phyloP scores from a whole-genome alignment of 2,888 invertebrate species.

The Patella pellucida region DNA sequence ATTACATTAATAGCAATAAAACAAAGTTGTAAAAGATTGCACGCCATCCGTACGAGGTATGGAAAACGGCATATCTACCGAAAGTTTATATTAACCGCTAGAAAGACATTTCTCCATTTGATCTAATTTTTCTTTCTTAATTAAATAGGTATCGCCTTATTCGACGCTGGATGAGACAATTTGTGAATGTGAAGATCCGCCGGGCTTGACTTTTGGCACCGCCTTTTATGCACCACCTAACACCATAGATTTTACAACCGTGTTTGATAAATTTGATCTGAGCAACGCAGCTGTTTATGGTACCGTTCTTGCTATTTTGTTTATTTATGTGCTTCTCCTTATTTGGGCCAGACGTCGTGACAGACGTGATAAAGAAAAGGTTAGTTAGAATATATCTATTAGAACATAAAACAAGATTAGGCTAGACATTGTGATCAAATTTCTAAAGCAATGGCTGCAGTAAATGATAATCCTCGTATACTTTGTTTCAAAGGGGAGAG shows the following conservation, averaged over 20 bases:
- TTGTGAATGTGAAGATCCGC: slow-evolving; percentile 50
- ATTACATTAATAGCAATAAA: too few relatives aligned
- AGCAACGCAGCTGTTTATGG: slow-evolving; percentile 68
- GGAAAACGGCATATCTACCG: too few relatives aligned
- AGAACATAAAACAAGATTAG: too few relatives aligned
- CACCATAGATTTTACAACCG: slow-evolving; percentile 60
- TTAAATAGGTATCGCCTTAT: slow-evolving; percentile 18
- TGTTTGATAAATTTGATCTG: slow-evolving; percentile 56
- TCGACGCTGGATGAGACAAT: slow-evolving; percentile 39
- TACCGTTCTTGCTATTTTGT: slow-evolving; percentile 56
- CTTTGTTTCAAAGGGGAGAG: too few relatives aligned
- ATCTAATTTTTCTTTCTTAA: background rate
- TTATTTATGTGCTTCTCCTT: slow-evolving; percentile 55
- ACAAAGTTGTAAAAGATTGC: too few relatives aligned
- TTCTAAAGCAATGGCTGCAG: too few relatives aligned
- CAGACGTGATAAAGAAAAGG: slow-evolving; percentile 55
- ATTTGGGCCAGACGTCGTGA: slow-evolving; percentile 67
- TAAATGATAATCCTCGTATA: too few relatives aligned
- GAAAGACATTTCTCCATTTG: too few relatives aligned
- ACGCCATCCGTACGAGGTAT: too few relatives aligned
- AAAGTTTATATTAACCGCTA: too few relatives aligned
- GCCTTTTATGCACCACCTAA: slow-evolving; percentile 59
- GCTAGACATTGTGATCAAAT: too few relatives aligned
- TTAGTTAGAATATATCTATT: slow-evolving; percentile 18
- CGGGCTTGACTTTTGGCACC: slow-evolving; percentile 57